phyloP scores from a whole-genome alignment of 2,113 vertebrate genomes.

The Agapornis roseicollis region DNA sequence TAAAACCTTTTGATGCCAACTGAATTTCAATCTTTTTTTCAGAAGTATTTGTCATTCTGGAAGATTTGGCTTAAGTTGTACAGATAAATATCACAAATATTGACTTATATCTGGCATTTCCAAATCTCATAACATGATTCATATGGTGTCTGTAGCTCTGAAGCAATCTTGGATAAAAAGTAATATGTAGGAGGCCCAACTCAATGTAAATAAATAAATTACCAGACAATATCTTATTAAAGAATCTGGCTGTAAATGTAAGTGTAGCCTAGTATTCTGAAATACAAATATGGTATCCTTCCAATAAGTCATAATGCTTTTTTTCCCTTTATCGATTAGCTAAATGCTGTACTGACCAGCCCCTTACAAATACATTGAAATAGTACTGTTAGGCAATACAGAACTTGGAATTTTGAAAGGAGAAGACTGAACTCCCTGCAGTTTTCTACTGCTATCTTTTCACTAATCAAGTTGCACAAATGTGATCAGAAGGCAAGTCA shows the following conservation, averaged over 20 bases:
- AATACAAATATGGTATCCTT: neutral
- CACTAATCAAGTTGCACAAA: neutral
- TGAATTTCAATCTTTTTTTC: neutral
- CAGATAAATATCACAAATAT: conserved; percentile 45
- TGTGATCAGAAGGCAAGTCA: neutral
- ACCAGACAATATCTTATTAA: neutral
- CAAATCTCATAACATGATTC: conserved; percentile 15
- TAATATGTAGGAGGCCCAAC: neutral
- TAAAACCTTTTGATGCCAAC: neutral
- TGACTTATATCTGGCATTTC: conserved; percentile 53
- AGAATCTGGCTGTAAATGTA: neutral
- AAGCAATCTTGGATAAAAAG: neutral
- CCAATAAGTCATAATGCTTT: neutral
- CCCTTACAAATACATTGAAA: neutral
- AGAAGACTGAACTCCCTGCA: neutral
- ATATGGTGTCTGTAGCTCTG: neutral
- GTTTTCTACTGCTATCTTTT: neutral
- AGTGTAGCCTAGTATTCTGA: neutral
- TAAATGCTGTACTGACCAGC: neutral
- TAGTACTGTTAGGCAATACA: neutral
- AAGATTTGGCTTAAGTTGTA: neutral
- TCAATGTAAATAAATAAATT: neutral
- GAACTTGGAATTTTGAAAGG: neutral
- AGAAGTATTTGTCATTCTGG: neutral
- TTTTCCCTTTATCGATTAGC: neutral